Evolutionary conservation across 2,888 invertebrate genomes (phyloP), one percentile per base, ranked within the genome.

Genomic region (Parasteatoda lunata): DNA sequence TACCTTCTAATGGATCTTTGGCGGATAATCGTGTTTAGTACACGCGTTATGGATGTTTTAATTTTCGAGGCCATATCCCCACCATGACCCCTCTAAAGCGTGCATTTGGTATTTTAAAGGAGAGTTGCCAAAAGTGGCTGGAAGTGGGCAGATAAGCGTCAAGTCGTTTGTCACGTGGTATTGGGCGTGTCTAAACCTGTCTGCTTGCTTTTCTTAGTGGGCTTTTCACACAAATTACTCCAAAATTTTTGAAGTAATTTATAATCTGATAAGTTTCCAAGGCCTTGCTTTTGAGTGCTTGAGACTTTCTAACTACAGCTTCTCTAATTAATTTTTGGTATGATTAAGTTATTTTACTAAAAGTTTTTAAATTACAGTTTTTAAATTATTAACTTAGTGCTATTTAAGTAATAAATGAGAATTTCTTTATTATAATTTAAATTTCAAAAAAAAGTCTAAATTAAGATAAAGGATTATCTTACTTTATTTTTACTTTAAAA

Each of bases 131-230:
- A 59, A 8, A 52, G 72, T 15, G 51, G 15, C 72, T 72, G 72
- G 51, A 49, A 15, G n/a, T n/a, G 52, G 15, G n/a, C 51, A 11
- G 72, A 72, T 72, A 72, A 72, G 72, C 72, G 72, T 52, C 48
- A 6, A 48, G 72, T 72, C 72, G 72, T 72, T 72, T 51, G 72
- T 72, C 72, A 72, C 51, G 9, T 72, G 72, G 48, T 48, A n/a
- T 49, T 51, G 49, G 72, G 72, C 59, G 59, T 59, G 59, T n/a
- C 59, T 7, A 59, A 4, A 59, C 59, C 59, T 59, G 11, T 59
- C n/a, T n/a, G 59, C 8, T n/a, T 30, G 30, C 30, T 30, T 30
- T 59, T 59, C n/a, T 59, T 0, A 4, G 59, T 59, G n/a, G 59
- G 8, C n/a, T n/a, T 59, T n/a, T 59, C 59, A 13, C 8, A 6